These are phyloP conservation scores for Apteryx mantelli DNA, from an alignment of 2,113 vertebrate species.

Conservation along the genomic window DNA sequence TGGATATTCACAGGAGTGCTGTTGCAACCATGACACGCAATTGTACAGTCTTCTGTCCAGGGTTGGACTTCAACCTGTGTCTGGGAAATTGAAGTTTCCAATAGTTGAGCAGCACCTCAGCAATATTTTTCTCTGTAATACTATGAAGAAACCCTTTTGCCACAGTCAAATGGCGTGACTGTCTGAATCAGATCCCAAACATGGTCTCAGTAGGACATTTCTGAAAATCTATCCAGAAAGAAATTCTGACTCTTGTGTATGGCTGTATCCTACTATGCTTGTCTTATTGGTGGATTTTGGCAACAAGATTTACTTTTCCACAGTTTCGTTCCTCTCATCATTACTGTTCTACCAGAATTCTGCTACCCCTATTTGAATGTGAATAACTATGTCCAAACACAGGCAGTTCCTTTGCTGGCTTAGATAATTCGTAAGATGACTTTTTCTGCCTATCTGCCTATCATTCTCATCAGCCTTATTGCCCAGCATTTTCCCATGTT, in stretches of 20 bases:
- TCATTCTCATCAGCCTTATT: not conserved
- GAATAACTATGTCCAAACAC: not conserved
- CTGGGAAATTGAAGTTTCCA: not conserved
- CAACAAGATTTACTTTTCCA: not conserved
- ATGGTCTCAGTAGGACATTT: not conserved
- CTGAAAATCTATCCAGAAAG: not conserved
- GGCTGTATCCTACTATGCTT: not conserved
- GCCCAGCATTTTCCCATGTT: not conserved
- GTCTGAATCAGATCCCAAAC: not conserved
- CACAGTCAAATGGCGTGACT: not conserved
- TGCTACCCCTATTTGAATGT: not conserved
- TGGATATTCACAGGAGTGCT: too few species aligned
- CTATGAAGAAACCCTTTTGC: not conserved
- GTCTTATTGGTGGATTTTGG: not conserved
- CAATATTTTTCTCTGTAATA: not conserved
- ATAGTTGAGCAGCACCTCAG: not conserved
- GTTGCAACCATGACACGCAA: too few species aligned
- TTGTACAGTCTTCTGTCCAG: too few species aligned
- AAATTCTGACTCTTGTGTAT: not conserved
- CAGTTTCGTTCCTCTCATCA: not conserved
- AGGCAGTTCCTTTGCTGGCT: not conserved
- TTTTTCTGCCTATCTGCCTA: not conserved
- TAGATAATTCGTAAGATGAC: not conserved
- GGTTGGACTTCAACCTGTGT: not conserved
- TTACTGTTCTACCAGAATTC: not conserved